These are phyloP conservation scores for Papilio dardanus DNA, from an alignment of 1,140 invertebrate genomes.

Conservation along the genomic window DNA sequence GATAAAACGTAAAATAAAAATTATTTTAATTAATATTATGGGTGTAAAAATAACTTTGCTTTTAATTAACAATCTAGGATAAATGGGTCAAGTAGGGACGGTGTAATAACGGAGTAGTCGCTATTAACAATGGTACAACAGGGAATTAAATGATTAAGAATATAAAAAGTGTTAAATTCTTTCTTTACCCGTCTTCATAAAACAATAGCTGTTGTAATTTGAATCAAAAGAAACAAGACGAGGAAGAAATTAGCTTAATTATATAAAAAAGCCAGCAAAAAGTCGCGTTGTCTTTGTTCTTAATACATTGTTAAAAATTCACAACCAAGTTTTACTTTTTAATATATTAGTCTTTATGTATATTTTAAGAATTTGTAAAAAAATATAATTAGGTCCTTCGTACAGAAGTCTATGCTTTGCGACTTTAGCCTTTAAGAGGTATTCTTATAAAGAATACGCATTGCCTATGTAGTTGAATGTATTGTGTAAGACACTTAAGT, in stretches of 20 bases:
- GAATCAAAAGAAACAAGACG: constrained; percentile 19
- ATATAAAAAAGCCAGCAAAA: constrained; percentile 17
- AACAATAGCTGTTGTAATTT: constrained; percentile 30
- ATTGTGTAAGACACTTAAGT: too few species aligned
- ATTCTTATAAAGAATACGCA: too few species aligned
- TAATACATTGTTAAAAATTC: not conserved
- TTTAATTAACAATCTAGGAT: not conserved
- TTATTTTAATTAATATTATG: too few species aligned
- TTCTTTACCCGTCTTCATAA: constrained; percentile 20
- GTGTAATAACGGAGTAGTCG: not conserved
- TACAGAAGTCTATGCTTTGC: too few species aligned
- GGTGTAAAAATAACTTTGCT: too few species aligned
- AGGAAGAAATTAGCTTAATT: constrained; percentile 30
- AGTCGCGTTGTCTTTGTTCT: not conserved
- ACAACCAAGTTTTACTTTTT: not conserved
- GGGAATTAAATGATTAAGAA: constrained; percentile 4
- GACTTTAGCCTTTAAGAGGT: too few species aligned
- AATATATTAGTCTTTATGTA: not conserved
- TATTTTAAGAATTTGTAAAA: too few species aligned
- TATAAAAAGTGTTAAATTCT: constrained; percentile 9
- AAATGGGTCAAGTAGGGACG: not conserved
- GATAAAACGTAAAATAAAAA: too few species aligned
- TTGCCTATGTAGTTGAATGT: too few species aligned
- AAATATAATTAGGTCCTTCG: too few species aligned
- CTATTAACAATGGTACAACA: constrained; percentile 4